Conservation (phyloP, 2,113 vertebrate species). For the Montifringilla adamsi region DNA sequence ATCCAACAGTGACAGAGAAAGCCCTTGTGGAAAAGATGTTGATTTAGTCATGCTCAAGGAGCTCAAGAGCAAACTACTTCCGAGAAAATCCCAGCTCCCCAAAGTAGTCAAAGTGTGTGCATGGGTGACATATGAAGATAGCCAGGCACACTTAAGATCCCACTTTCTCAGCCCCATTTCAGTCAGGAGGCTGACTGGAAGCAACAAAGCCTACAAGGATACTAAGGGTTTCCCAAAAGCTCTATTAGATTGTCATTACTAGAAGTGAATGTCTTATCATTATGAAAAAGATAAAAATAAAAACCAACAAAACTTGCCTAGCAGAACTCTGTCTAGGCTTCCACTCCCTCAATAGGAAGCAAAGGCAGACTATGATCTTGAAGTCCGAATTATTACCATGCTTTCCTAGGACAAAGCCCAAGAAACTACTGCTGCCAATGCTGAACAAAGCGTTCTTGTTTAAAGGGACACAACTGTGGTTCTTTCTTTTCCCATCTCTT, state of each 20-base stretch:
- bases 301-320: background rate
- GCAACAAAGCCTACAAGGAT: background rate
- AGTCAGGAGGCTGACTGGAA: background rate
- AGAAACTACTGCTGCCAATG: background rate
- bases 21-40: background rate
- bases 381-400: background rate
- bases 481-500: background rate
- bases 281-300: background rate
- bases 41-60: background rate
- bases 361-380: background rate
- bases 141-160: background rate
- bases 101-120: background rate
- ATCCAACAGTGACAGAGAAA: background rate
- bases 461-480: background rate
- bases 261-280: background rate
- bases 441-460: background rate
- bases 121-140: background rate
- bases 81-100: background rate
- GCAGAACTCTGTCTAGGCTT: background rate
- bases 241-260: background rate
- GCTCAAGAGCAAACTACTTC: background rate
- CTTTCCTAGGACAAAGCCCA: background rate
- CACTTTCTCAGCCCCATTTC: background rate
- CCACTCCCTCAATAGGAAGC: background rate
- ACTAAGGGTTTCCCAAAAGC: background rate